phyloP scores from a whole-genome alignment of 2,113 vertebrate species.

The Bambusicola thoracicus region DNA sequence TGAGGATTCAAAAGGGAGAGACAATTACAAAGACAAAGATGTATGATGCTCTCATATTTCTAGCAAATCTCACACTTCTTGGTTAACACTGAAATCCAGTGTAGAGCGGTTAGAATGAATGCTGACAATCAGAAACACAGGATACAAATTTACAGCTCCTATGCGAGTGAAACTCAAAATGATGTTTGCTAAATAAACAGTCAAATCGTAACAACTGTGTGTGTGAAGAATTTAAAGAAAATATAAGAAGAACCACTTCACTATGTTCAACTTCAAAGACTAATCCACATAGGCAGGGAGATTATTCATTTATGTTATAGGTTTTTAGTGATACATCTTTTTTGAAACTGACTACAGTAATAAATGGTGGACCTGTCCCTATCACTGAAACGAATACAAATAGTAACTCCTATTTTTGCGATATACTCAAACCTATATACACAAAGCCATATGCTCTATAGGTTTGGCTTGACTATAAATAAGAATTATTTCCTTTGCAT shows the following conservation, averaged over 20 bases:
- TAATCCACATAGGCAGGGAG: background rate
- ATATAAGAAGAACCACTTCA: accelerated
- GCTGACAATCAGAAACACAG: background rate
- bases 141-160: background rate
- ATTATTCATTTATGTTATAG: background rate
- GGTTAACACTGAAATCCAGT: background rate
- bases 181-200: background rate
- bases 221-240: background rate
- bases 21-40: background rate
- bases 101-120: background rate
- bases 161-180: background rate
- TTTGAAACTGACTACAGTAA: background rate
- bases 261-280: background rate
- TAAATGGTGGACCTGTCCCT: background rate
- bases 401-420: background rate
- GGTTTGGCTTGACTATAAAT: background rate
- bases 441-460: accelerated
- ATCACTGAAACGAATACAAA: background rate
- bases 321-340: background rate
- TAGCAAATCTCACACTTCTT: background rate
- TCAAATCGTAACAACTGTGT: accelerated
- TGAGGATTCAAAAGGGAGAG: background rate
- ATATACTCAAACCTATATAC: too few relatives aligned
- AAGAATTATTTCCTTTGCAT: background rate
- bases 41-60: accelerated